These are phyloP conservation scores for Lepilemur septentrionalis DNA, from an alignment of 2,797 vertebrate species.

Conservation along the genomic window DNA sequence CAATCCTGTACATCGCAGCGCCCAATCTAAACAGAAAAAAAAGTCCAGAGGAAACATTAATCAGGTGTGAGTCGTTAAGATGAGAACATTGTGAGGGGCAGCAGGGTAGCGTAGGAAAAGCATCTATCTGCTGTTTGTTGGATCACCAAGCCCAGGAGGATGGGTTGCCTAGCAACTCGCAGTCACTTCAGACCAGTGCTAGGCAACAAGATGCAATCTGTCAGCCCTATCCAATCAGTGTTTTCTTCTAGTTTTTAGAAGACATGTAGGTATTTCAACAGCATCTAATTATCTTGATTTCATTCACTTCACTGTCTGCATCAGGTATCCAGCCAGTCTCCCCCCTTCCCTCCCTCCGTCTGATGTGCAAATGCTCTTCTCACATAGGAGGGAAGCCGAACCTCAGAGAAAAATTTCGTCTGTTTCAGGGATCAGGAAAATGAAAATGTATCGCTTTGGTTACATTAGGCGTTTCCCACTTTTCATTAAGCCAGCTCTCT, in stretches of 20 bases:
- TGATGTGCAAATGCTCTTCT: neutral
- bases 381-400: neutral
- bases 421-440: conserved; percentile 60
- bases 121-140: conserved; percentile 63
- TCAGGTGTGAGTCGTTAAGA: conserved; percentile 57
- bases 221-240: conserved; percentile 26
- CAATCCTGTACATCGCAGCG: neutral
- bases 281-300: conserved; percentile 61
- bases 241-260: conserved; percentile 60
- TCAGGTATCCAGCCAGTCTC: neutral
- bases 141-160: conserved; percentile 65
- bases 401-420: neutral
- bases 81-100: conserved; percentile 26
- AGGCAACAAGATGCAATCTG: conserved; percentile 78
- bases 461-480: conserved; percentile 24
- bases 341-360: neutral
- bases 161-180: conserved; percentile 75
- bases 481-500: conserved; percentile 29
- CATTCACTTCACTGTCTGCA: conserved; percentile 29
- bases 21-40: neutral
- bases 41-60: conserved; percentile 45
- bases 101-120: neutral
- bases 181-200: conserved; percentile 65
- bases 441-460: conserved; percentile 61
- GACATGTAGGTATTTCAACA: conserved; percentile 65